Evolutionary conservation across 2,797 vertebrate species (phyloP), one percentile per base, ranked within the genome.

Genomic region (Nannoperca australis): DNA sequence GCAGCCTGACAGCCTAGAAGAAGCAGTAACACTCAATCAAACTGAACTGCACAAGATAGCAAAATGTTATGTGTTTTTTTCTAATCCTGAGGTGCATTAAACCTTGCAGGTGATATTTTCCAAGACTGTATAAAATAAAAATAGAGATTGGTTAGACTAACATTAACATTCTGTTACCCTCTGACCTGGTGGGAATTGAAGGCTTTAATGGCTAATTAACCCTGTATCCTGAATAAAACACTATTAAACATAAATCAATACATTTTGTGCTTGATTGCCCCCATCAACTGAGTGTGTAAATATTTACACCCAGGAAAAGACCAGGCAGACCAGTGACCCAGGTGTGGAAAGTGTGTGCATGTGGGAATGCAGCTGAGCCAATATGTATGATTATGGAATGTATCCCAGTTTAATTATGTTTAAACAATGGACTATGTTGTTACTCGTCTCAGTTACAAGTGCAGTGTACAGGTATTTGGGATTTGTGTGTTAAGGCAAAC

Each of bases 121-220:
- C 20, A 32, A n/a, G 55, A 24, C 27, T 60, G 12, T 1, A 51
- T 54, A 58, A 71, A 50, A 55, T 17, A 27, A 71, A 75, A 69
- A 77, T 44, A n/a, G n/a, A n/a, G n/a, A n/a, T n/a, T n/a, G 58
- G 62, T 63, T 86, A 55, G 82, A 27, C 24, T 27, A 27, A 27
- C 24, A 27, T 27, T 79, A 36, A 79, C 68, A 80, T 81, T 71
- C 70, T 64, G 74, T 91, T 88, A 79, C 50, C 80, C 78, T 74
- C 36, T 85, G 85, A 92, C 85, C 77, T 72, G 49, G 42, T 78
- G 80, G 81, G 82, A 86, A 90, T 53, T 84, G 60, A 79, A 81
- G 56, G 78, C 81, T 90, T 82, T 79, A 82, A 85, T 87, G 86
- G 83, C 82, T 93, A 92, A 95, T 94, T 94, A 95, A 93, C 91